phyloP scores from a whole-genome alignment of 2,113 vertebrate species.

The Tichodroma muraria region DNA sequence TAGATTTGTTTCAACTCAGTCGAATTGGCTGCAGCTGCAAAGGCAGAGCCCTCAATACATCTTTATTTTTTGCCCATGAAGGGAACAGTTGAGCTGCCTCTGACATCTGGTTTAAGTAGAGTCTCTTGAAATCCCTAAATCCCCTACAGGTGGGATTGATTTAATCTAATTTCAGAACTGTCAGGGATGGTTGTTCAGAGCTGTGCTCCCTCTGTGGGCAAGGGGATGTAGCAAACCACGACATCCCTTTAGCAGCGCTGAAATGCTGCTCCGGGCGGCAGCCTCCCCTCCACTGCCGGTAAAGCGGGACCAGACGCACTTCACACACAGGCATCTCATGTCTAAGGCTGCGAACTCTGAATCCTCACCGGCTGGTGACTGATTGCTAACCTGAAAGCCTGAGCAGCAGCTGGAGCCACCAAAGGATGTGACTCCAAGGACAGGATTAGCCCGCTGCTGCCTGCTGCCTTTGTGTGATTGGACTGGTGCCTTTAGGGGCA shows the following conservation, averaged over 20 bases:
- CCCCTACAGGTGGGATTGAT: not conserved
- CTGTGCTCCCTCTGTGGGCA: not conserved
- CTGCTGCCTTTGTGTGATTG: not conserved
- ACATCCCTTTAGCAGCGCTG: not conserved
- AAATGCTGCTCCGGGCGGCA: not conserved
- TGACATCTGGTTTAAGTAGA: not conserved
- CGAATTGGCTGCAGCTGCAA: not conserved
- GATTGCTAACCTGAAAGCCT: not conserved
- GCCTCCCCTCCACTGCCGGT: no score
- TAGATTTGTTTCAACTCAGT: not conserved
- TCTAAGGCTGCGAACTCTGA: not conserved
- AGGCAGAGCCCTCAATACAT: not conserved
- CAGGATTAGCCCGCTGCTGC: not conserved
- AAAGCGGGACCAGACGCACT: not conserved
- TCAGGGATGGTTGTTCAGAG: not conserved
- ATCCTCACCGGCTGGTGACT: not conserved
- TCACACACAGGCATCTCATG: not conserved
- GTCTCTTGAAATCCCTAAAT: not conserved
- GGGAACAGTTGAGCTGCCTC: not conserved
- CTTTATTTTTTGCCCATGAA: not conserved
- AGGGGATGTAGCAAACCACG: not conserved
- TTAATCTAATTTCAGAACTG: not conserved
- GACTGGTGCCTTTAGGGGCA: not conserved
- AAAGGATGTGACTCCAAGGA: not conserved
- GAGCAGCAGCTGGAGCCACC: not conserved